Conservation (phyloP, 2,888 invertebrate species). For the Scaptomyza parva region DNA sequence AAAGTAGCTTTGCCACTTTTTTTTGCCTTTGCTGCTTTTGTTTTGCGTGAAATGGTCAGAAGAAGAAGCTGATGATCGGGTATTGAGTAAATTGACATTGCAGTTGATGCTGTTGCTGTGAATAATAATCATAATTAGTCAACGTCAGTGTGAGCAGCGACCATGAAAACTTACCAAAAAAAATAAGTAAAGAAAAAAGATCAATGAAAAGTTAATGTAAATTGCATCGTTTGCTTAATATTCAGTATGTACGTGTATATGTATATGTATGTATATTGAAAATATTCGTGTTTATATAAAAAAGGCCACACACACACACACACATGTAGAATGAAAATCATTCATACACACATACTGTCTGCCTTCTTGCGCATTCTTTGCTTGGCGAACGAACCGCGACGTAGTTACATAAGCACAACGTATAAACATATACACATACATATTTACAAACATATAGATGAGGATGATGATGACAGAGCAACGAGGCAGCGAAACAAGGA, state of each 20-base stretch:
- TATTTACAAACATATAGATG: conserved; percentile 25
- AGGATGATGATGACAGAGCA: conserved; percentile 39
- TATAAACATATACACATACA: conserved; percentile 17
- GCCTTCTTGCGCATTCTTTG: conserved; percentile 55
- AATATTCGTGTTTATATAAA: conserved; percentile 27
- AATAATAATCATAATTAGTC: conserved; percentile 64
- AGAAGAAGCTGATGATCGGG: conserved; percentile 32
- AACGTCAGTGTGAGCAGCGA: conserved; percentile 60
- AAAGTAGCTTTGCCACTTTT: conserved; percentile 76
- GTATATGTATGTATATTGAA: conserved; percentile 14
- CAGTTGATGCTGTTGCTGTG: conserved; percentile 36
- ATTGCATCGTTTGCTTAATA: conserved; percentile 40
- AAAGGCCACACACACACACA: conserved; percentile 18
- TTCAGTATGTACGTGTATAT: conserved; percentile 18
- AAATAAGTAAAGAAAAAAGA: conserved; percentile 35
- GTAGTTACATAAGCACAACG: conserved; percentile 52
- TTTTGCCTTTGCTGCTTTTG: conserved; percentile 38
- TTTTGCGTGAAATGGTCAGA: conserved; percentile 64
- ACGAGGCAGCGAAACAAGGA: conserved; percentile 48
- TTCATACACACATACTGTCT: conserved; percentile 15
- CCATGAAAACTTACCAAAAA: conserved; percentile 65
- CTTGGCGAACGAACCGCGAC: conserved; percentile 52
- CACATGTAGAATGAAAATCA: conserved; percentile 6
- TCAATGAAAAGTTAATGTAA: conserved; percentile 45
- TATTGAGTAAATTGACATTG: conserved; percentile 62